Percentiles rank a stretch among this genome's conserved stretches.
These are phyloP conservation scores for Gerris lacustris DNA, from an alignment of 2,888 invertebrate genomes.

Conservation along the genomic window DNA sequence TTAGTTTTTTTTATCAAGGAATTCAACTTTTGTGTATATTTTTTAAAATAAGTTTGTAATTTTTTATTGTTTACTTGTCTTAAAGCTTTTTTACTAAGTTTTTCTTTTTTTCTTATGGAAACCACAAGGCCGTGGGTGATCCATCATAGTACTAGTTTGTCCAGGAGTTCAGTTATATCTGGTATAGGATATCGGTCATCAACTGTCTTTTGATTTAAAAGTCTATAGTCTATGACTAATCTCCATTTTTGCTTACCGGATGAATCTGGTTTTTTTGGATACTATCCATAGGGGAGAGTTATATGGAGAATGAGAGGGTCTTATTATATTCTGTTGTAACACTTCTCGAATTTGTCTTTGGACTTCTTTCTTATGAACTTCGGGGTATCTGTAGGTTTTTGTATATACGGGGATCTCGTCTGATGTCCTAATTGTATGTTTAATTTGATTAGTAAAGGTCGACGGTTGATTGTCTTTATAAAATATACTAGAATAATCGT, in stretches of 20 bases:
- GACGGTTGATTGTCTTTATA: too few relatives aligned
- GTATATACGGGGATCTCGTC: conserved; percentile 7
- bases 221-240: conserved; percentile 15
- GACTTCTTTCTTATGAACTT: conserved; percentile 8
- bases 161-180: conserved; percentile 25
- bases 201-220: conserved; percentile 14
- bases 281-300: background rate
- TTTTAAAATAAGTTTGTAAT: too few relatives aligned
- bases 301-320: conserved; percentile 9
- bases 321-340: conserved; percentile 14
- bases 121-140: too few relatives aligned
- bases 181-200: conserved; percentile 16
- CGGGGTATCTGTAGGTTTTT: conserved; percentile 6
- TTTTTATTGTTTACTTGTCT: too few relatives aligned
- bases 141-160: too few relatives aligned
- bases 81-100: too few relatives aligned
- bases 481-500: too few relatives aligned
- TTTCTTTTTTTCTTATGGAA: too few relatives aligned
- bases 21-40: too few relatives aligned
- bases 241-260: conserved; percentile 15
- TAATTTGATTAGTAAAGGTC: background rate
- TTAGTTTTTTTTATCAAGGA: too few relatives aligned
- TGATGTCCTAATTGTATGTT: conserved; percentile 1
- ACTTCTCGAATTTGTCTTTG: conserved; percentile 12
- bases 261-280: conserved; percentile 14